Percentiles rank a stretch among this genome's conserved stretches.
Conservation (phyloP, 2,888 invertebrate genomes). For the Digitonthophagus gazella region DNA sequence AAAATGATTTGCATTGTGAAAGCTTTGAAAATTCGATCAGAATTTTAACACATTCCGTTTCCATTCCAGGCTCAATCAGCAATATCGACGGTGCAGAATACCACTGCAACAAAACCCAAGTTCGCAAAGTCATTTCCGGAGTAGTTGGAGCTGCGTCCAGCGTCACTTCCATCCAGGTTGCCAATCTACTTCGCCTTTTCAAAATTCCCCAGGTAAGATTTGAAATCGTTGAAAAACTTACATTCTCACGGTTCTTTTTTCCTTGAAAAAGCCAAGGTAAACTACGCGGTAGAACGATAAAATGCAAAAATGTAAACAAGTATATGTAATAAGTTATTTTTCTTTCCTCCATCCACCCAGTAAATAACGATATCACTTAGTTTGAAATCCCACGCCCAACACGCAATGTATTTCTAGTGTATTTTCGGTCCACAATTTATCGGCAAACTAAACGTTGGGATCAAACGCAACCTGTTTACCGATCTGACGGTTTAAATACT, state of each 20-base stretch:
- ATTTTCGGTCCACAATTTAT: no score
- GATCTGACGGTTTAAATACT: no score
- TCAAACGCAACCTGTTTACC: no score
- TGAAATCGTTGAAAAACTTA: not conserved
- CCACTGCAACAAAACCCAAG: constrained; percentile 79
- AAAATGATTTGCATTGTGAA: no score
- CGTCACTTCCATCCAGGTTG: constrained; percentile 95
- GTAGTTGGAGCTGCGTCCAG: constrained; percentile 89
- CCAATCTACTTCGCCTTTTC: constrained; percentile 86
- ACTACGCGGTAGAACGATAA: no score
- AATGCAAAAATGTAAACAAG: no score
- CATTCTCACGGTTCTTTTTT: not conserved
- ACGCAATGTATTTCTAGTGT: no score
- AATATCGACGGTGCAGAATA: constrained; percentile 88
- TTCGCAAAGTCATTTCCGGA: constrained; percentile 83
- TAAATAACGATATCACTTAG: no score
- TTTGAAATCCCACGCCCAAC: no score
- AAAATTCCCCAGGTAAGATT: constrained; percentile 73
- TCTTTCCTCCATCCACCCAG: no score
- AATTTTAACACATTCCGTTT: not conserved
- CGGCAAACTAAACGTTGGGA: no score
- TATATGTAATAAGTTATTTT: no score
- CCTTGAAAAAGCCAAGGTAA: not conserved
- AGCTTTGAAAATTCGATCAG: not conserved
- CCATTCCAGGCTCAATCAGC: constrained; percentile 84